Percentiles rank a stretch among this genome's conserved stretches.
phyloP scores from a whole-genome alignment of 2,888 invertebrate species.

The Standfussiana lucernea region DNA sequence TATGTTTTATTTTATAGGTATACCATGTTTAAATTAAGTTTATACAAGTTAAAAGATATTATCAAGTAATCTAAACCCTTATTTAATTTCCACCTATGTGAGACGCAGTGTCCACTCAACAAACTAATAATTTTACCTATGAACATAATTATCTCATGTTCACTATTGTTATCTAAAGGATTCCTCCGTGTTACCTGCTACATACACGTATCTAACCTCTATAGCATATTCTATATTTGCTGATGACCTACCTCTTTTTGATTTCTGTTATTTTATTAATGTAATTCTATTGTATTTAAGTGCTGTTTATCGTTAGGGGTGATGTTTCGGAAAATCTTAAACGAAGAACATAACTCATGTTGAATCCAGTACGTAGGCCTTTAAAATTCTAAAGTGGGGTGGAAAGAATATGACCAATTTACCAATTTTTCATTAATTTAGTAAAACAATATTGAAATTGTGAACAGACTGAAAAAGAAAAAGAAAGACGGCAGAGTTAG shows the following conservation, averaged over 20 bases:
- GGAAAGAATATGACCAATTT: not conserved
- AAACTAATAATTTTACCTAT: not conserved
- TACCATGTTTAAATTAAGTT: too few relatives aligned
- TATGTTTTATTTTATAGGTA: too few relatives aligned
- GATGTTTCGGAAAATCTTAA: constrained; percentile 27
- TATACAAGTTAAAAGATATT: too few relatives aligned
- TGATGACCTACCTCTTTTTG: not conserved
- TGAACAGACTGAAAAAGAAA: not conserved
- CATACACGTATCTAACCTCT: not conserved
- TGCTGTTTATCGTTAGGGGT: not conserved
- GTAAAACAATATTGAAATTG: not conserved
- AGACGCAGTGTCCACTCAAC: not conserved
- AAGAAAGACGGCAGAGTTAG: not conserved
- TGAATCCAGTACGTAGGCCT: not conserved
- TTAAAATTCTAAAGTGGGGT: not conserved
- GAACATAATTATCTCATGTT: not conserved
- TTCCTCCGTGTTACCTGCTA: not conserved
- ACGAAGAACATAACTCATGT: not conserved
- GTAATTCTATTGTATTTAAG: not conserved
- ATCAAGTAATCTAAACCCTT: too few relatives aligned
- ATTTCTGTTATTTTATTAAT: not conserved
- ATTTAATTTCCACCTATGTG: too few relatives aligned
- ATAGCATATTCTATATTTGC: not conserved
- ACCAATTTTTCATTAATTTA: not conserved
- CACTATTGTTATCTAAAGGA: not conserved